Evolutionary conservation across 2,888 invertebrate genomes (phyloP), one percentile per base, ranked within the genome.

Genomic region (Cephalotes varians): DNA sequence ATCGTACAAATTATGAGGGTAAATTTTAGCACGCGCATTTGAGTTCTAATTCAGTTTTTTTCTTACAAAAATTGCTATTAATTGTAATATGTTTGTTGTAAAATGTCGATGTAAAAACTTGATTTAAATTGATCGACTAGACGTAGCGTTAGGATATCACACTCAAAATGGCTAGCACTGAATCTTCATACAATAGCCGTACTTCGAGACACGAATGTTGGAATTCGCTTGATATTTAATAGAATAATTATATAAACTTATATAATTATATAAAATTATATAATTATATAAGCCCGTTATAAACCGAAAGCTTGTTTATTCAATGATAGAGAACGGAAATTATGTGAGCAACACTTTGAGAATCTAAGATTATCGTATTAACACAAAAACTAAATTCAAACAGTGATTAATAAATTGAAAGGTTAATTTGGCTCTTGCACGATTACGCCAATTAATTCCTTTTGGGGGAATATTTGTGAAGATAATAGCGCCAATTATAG

Each of bases 1-100:
- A 56, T 62, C 37, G 76, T 25, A 10, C 82, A 82, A 18, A 86
- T 80, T 25, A 64, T 21, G n/a, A 88, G 83, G 58, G 81, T 87
- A 10, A 85, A 65, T 25, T 49, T 47, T 15, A 47, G 44, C 44
- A 47, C 44, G 44, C 15, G 44, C 44, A 47, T 47, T 44, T 47
- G 44, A 47, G 44, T 47, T 47, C 44, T 47, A 47, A 47, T 47
- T 47, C 18, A 47, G 15, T 15, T 47, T 47, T 34, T 34, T 47
- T 47, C 15, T 4, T 47, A 47, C 44, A 47, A 5, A 47, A 47
- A 47, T 5, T 47, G 44, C 5, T 47, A 47, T 47, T 47, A 47
- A 47, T 18, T 47, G 4, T 47, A 18, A 47, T 5, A 47, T 15
- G 5, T 34, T 34, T 15, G 5, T 34, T 34, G 34, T 34, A 34